These are phyloP conservation scores for Eilema griseolum DNA, from an alignment of 2,888 invertebrate genomes.

Conservation along the genomic window DNA sequence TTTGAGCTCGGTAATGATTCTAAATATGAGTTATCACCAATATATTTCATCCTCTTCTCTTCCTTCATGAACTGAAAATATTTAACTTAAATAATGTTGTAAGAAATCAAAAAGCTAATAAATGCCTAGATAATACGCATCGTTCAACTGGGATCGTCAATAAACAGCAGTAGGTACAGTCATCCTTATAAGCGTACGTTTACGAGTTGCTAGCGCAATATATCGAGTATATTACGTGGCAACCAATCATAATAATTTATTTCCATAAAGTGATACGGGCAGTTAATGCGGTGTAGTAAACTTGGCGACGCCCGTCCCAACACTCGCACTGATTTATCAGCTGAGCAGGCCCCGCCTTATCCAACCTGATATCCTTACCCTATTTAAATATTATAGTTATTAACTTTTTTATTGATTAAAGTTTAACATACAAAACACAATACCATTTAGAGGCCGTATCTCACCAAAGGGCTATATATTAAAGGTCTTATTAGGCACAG, in stretches of 20 bases:
- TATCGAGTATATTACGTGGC: conserved; percentile 52
- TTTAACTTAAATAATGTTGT: neutral
- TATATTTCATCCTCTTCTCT: neutral
- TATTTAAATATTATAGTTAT: conserved; percentile 25
- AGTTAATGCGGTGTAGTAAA: conserved; percentile 50
- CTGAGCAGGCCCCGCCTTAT: conserved; percentile 50
- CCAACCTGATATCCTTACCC: conserved; percentile 38
- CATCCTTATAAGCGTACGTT: conserved; percentile 56
- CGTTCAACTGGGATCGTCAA: conserved; percentile 47
- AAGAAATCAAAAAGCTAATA: conserved; percentile 30
- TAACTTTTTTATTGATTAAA: conserved; percentile 34
- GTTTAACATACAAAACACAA: conserved; percentile 12
- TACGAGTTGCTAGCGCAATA: conserved; percentile 47
- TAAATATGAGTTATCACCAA: conserved; percentile 4
- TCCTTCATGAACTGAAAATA: conserved; percentile 5
- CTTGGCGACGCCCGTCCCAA: conserved; percentile 28
- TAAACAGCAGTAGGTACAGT: conserved; percentile 48
- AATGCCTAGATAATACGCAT: conserved; percentile 39
- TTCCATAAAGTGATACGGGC: conserved; percentile 67
- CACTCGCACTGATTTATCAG: conserved; percentile 54
- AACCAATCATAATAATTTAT: conserved; percentile 73
- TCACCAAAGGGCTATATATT: neutral
- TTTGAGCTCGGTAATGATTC: neutral
- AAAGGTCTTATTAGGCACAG: neutral
- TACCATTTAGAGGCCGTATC: neutral